A percentile compares a stretch with the other conserved stretches of the same genome.
phyloP scores from a whole-genome alignment of 2,888 invertebrate species.

The Portevinia maculata region DNA sequence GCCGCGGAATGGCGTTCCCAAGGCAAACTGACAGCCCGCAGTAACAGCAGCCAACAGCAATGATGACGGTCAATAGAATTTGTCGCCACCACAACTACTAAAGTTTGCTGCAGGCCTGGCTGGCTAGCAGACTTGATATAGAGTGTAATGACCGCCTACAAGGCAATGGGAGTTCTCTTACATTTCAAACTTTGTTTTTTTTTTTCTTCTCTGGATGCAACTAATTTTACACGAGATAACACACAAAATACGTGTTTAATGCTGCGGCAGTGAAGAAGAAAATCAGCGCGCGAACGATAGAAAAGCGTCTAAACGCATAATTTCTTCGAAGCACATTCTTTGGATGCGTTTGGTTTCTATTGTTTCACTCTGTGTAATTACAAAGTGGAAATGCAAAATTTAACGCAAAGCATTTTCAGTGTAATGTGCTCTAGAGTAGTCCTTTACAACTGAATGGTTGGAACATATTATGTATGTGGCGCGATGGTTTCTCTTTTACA shows the following conservation, averaged over 20 bases:
- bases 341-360: constrained; percentile 17
- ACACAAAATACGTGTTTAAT: constrained; percentile 28
- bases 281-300: neutral
- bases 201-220: constrained; percentile 43
- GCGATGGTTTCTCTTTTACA: constrained; percentile 22
- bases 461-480: neutral
- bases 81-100: constrained; percentile 38
- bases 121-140: constrained; percentile 18
- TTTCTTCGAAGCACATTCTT: constrained; percentile 25
- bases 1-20: constrained; percentile 48
- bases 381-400: constrained; percentile 14
- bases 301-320: constrained; percentile 32
- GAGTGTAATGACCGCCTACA: constrained; percentile 72
- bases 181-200: constrained; percentile 54
- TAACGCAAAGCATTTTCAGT: constrained; percentile 51
- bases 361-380: constrained; percentile 9
- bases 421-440: neutral
- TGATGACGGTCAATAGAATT: constrained; percentile 73
- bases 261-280: constrained; percentile 6
- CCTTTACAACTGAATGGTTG: neutral
- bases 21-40: constrained; percentile 48
- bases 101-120: constrained; percentile 48
- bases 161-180: constrained; percentile 72
- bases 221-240: constrained; percentile 65
- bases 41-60: constrained; percentile 22